Evolutionary conservation across 2,797 vertebrate genomes (phyloP), one percentile per base, ranked within the genome.

Genomic region (Limnodromus scolopaceus): DNA sequence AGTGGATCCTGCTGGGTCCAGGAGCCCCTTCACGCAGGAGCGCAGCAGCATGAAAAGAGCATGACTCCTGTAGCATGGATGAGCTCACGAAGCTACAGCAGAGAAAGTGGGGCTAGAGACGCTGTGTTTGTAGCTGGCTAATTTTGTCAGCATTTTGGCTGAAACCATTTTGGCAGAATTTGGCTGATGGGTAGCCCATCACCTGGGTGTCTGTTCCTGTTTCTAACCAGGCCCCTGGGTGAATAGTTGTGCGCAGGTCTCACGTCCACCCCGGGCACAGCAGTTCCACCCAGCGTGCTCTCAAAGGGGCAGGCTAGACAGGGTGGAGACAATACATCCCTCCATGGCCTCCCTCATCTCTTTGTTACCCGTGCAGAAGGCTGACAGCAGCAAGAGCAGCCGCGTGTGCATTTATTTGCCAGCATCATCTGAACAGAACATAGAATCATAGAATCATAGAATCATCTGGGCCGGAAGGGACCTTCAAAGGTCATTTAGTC

Each of bases 1-100:
- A 61, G 1, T 0, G 6, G 36, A 46, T 32, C 38, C 38, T 57
- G 15, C 24, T 65, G 63, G 14, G 15, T 20, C 41, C 45, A 65
- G 46, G 23, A 63, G 0, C 4, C 9, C 6, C 36, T 39, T 18
- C 39, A 14, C 1, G 1, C 3, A 46, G 41, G 20, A 22, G 11
- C 0, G 1, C 22, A 53, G 46, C 13, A 51, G 46, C 55, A 39
- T 43, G 38, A 36, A 54, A 72, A 65, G 34, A 36, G 5, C 38
- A n/a, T 0, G 4, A 13, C 23, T 64, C 43, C 27, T 58, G 48
- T 70, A 28, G 64, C 11, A 36, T 1, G 6, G 23, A 83, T 4
- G 15, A 4, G 5, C 30, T 41, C 11, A 16, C 4, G 14, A 82
- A 85, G 25, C 39, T 45, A 36, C 41, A 45, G 43, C 0, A 9